phyloP scores from a whole-genome alignment of 64 coral and sea anemone genomes.

The Catalaphyllia jardinei region DNA sequence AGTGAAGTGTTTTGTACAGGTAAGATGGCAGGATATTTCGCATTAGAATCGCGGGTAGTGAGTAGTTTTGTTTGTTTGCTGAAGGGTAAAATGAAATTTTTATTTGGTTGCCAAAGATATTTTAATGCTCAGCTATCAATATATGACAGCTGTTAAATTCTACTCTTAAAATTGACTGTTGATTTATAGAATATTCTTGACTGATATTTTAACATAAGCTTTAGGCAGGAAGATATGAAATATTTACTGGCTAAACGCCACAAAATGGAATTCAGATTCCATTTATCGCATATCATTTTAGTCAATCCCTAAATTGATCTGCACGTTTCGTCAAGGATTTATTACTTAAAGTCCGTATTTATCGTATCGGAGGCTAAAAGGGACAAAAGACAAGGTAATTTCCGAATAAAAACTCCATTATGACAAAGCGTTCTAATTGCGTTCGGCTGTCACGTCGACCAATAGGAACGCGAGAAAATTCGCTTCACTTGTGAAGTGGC shows the following conservation, averaged over 20 bases:
- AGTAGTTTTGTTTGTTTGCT: too few relatives aligned
- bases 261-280: not conserved
- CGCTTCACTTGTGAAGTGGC: not conserved
- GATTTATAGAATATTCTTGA: not conserved
- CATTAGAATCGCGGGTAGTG: too few relatives aligned
- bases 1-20: too few relatives aligned
- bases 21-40: too few relatives aligned
- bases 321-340: not conserved
- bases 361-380: not conserved
- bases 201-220: not conserved
- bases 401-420: not conserved
- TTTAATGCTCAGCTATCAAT: not conserved
- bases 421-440: not conserved
- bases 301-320: not conserved
- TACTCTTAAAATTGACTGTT: not conserved
- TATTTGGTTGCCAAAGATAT: too few relatives aligned
- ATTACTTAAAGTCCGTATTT: not conserved
- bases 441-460: not conserved
- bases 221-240: not conserved
- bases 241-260: not conserved
- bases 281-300: not conserved
- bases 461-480: not conserved
- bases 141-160: not conserved
- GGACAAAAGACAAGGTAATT: not conserved
- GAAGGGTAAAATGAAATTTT: too few relatives aligned